Evolutionary conservation across 2,797 vertebrate species (phyloP).

Genomic region (Limosa lapponica): DNA sequence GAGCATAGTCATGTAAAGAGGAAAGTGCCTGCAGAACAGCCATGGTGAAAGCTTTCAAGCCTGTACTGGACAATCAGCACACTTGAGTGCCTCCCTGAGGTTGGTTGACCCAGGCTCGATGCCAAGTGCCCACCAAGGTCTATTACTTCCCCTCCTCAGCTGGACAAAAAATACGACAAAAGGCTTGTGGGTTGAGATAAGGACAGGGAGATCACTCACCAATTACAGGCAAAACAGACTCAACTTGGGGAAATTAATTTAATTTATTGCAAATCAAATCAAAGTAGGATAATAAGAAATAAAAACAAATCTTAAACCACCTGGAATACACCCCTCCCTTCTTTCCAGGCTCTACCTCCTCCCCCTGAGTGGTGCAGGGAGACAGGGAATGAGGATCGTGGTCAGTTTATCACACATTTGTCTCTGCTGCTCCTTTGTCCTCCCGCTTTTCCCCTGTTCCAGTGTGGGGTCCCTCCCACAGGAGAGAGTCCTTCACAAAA

Average conservation of each 20-base stretch:
- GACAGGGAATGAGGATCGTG: fast-evolving
- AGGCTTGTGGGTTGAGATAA: fast-evolving
- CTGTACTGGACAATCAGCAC: background rate
- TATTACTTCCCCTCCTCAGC: background rate
- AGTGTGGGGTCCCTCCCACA: fast-evolving
- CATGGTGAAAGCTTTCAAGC: background rate
- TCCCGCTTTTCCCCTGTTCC: background rate
- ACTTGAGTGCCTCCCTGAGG: fast-evolving
- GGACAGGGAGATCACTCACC: background rate
- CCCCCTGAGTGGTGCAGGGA: fast-evolving
- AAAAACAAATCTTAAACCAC: background rate
- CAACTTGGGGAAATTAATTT: background rate
- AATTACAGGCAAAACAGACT: background rate
- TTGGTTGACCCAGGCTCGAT: background rate
- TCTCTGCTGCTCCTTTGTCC: background rate
- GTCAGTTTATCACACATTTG: background rate
- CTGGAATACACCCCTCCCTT: fast-evolving
- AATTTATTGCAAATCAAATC: background rate
- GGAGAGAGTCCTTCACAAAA: background rate
- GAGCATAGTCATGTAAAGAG: background rate
- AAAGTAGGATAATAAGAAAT: background rate
- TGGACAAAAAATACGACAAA: background rate
- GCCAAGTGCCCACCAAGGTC: background rate
- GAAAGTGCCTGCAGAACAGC: background rate
- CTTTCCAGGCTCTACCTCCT: background rate